Conservation (phyloP, 1,140 invertebrate genomes). For the Diorhabda sublineata region DNA sequence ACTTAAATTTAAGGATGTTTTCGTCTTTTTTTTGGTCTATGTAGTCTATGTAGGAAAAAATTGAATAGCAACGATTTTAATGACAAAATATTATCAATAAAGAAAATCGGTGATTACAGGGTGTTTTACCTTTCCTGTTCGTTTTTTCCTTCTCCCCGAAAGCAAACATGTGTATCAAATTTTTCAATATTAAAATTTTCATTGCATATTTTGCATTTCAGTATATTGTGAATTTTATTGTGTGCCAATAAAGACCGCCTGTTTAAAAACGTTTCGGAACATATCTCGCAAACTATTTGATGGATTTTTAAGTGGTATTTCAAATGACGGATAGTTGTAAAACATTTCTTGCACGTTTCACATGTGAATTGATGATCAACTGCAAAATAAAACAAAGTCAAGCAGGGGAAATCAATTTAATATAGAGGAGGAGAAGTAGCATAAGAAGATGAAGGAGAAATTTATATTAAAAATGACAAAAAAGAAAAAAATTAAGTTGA, state of each 20-base stretch:
- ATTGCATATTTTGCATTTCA: neutral
- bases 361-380: slow-evolving; percentile 19
- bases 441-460: neutral
- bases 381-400: slow-evolving; percentile 10
- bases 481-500: too few relatives aligned
- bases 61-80: too few relatives aligned
- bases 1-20: too few relatives aligned
- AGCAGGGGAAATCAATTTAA: too few relatives aligned
- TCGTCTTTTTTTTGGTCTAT: too few relatives aligned
- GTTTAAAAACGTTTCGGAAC: neutral
- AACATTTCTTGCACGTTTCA: slow-evolving; percentile 21
- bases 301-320: slow-evolving; percentile 13
- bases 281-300: neutral
- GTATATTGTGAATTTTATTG: neutral
- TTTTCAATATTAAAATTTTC: neutral
- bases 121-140: neutral
- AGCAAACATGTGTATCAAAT: neutral
- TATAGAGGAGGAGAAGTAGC: too few relatives aligned
- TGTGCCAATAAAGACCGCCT: neutral
- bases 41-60: too few relatives aligned
- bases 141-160: neutral
- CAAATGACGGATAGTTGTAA: slow-evolving; percentile 23
- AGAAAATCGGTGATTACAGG: too few relatives aligned
- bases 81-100: too few relatives aligned
- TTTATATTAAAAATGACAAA: too few relatives aligned